A percentile compares a stretch with the other conserved stretches of the same genome.
These are phyloP conservation scores for Osmerus mordax DNA, from an alignment of 2,113 vertebrate species.

Conservation along the genomic window DNA sequence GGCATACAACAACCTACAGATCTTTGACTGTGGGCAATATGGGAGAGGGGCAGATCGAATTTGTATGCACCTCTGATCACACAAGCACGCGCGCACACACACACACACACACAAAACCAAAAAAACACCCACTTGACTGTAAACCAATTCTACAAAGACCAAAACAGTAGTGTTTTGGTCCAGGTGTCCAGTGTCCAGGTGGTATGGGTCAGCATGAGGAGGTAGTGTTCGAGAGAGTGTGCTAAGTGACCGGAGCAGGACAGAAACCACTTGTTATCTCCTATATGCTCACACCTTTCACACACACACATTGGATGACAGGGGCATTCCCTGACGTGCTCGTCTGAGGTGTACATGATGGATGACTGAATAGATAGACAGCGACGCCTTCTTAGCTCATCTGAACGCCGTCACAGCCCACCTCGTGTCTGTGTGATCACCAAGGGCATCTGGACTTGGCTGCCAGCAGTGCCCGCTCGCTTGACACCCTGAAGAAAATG, in stretches of 20 bases:
- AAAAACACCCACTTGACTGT: conserved; percentile 1
- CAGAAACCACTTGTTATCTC: conserved; percentile 61
- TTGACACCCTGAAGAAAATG: conserved; percentile 70
- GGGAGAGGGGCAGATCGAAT: conserved; percentile 62
- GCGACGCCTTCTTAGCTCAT: too few species aligned
- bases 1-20: conserved; percentile 74
- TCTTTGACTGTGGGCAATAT: conserved; percentile 62
- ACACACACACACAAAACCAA: neutral
- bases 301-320: too few species aligned
- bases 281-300: conserved; percentile 2
- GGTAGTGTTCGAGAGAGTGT: conserved; percentile 67
- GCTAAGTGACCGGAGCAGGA: conserved; percentile 41
- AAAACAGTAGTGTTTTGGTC: too few species aligned
- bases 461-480: conserved; percentile 67
- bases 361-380: too few species aligned
- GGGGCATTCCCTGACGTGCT: too few species aligned
- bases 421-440: conserved; percentile 78
- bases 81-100: conserved; percentile 17
- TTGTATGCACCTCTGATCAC: conserved; percentile 61
- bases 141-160: too few species aligned
- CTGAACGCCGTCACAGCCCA: too few species aligned
- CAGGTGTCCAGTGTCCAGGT: too few species aligned
- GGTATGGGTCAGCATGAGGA: too few species aligned
- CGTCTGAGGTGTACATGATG: too few species aligned
- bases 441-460: conserved; percentile 80